Evolutionary conservation across 2,888 invertebrate genomes (phyloP).

Genomic region (Hydraecia micacea): DNA sequence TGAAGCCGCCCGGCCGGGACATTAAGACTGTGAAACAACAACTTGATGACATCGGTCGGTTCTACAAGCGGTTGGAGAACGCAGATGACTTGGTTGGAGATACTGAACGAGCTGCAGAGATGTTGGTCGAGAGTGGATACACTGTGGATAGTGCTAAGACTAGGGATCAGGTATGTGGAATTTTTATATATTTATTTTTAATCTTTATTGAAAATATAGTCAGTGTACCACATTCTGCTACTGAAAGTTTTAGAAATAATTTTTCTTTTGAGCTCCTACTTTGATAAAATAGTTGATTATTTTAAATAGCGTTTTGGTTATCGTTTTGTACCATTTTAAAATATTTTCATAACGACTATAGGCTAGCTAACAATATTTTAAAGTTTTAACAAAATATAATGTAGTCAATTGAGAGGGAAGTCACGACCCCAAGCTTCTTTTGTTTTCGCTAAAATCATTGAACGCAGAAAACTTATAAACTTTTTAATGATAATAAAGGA

Average conservation of each 20-base stretch:
- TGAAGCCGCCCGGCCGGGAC: conserved; percentile 97
- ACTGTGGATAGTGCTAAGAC: conserved; percentile 95
- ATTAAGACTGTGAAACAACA: conserved; percentile 95
- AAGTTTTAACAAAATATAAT: background rate
- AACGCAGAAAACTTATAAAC: background rate
- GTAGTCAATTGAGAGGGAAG: background rate
- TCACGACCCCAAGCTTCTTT: background rate
- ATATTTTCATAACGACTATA: background rate
- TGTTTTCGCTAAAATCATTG: background rate
- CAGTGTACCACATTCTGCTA: background rate
- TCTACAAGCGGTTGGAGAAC: conserved; percentile 92
- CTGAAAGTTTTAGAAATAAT: background rate
- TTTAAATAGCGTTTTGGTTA: background rate
- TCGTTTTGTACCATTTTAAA: background rate
- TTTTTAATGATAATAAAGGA: too few species aligned
- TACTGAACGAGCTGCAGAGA: conserved; percentile 93
- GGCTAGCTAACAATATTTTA: background rate
- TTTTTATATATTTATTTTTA: background rate
- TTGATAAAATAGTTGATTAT: background rate
- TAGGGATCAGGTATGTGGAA: conserved; percentile 92
- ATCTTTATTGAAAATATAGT: background rate
- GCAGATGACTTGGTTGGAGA: conserved; percentile 92
- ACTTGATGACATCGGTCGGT: conserved; percentile 93
- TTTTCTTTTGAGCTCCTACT: background rate
- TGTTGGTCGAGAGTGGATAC: conserved; percentile 95